Conservation (phyloP, 2,888 invertebrate species). For the Rhagium mordax region DNA sequence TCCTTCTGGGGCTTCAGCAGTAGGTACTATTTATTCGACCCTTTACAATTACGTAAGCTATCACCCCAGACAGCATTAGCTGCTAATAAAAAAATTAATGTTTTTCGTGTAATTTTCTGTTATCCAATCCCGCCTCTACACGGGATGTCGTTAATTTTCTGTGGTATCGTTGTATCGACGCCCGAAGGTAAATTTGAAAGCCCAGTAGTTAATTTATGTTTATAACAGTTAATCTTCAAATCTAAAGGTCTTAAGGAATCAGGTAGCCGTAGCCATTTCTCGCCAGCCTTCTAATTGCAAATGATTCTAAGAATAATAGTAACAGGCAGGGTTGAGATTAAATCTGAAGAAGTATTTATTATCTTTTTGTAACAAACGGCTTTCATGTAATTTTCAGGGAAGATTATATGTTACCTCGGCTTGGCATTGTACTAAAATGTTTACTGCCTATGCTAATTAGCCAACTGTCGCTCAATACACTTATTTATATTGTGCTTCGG, state of each 20-base stretch:
- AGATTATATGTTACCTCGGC: background rate
- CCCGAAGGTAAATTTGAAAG: slow-evolving; percentile 55
- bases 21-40: background rate
- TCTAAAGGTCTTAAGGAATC: slow-evolving; percentile 37
- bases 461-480: too few species aligned
- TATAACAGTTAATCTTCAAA: slow-evolving; percentile 49
- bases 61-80: background rate
- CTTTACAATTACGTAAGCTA: background rate
- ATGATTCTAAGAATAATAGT: slow-evolving; percentile 25
- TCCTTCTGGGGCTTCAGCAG: too few species aligned
- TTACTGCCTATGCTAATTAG: background rate
- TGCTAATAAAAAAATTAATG: background rate
- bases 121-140: slow-evolving; percentile 52
- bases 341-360: slow-evolving; percentile 38
- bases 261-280: slow-evolving; percentile 42
- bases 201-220: slow-evolving; percentile 57
- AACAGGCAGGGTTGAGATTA: slow-evolving; percentile 36
- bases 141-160: slow-evolving; percentile 56
- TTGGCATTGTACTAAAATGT: background rate
- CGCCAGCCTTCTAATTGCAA: slow-evolving; percentile 9
- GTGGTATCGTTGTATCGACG: slow-evolving; percentile 53
- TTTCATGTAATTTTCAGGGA: slow-evolving; percentile 17
- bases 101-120: slow-evolving; percentile 41
- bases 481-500: too few species aligned
- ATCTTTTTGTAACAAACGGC: slow-evolving; percentile 31